Percentiles rank a stretch among this genome's conserved stretches.
These are phyloP conservation scores for Agapornis canus DNA, from an alignment of 2,797 vertebrate species.

Conservation along the genomic window DNA sequence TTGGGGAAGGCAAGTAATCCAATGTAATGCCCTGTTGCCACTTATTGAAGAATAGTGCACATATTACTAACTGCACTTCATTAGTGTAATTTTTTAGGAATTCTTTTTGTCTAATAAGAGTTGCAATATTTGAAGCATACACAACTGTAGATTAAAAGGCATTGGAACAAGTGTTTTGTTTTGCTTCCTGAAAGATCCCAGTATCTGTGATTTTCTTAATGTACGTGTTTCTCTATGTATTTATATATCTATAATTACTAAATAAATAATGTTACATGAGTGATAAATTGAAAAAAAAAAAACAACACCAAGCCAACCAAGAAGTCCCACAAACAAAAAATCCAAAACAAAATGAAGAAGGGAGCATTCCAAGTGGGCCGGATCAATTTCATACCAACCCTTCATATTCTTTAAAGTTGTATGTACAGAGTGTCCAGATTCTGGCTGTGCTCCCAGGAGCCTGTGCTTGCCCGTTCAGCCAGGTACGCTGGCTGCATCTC, in stretches of 20 bases:
- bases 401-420: background rate
- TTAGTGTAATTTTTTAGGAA: background rate
- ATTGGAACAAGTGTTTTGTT: background rate
- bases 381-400: background rate
- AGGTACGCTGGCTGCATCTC: background rate
- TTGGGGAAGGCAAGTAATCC: background rate
- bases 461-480: background rate
- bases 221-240: background rate
- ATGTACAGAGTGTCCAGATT: background rate
- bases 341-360: background rate
- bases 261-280: background rate
- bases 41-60: background rate
- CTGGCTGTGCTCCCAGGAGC: background rate
- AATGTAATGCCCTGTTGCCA: background rate
- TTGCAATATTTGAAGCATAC: background rate
- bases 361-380: background rate
- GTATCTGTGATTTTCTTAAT: background rate
- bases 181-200: background rate
- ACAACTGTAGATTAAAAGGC: background rate
- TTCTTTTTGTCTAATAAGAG: background rate
- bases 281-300: background rate
- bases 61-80: background rate
- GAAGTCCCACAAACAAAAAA: background rate
- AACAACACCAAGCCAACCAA: background rate
- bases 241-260: background rate